phyloP scores from a whole-genome alignment of 2,888 invertebrate genomes.

The Ornithoptera alexandrae region DNA sequence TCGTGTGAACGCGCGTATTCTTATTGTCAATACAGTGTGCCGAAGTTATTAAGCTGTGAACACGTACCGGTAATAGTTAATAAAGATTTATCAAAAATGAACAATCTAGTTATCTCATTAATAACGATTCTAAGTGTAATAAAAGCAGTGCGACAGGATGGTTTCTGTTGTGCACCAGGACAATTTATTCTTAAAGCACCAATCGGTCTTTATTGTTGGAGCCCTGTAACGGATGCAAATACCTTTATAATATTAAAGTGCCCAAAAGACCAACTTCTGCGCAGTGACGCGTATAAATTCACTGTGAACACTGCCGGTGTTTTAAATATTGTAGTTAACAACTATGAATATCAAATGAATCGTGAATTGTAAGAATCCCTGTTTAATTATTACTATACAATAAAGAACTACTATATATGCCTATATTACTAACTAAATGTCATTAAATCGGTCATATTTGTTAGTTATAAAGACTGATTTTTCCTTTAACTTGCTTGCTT shows the following conservation, averaged over 20 bases:
- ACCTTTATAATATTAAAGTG: neutral
- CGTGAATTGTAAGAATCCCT: slow-evolving; percentile 1
- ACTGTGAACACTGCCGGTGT: neutral
- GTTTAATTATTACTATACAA: too few relatives aligned
- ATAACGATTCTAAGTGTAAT: neutral
- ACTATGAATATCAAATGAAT: neutral
- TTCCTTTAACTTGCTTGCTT: too few relatives aligned
- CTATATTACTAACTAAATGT: too few relatives aligned
- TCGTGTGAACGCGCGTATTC: too few relatives aligned
- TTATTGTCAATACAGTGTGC: too few relatives aligned
- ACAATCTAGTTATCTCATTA: neutral
- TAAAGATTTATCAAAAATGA: neutral
- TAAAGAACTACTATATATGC: too few relatives aligned
- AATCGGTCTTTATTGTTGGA: slow-evolving; percentile 1
- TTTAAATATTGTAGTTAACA: neutral
- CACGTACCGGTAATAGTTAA: too few relatives aligned
- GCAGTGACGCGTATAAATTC: neutral
- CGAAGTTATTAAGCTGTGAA: too few relatives aligned
- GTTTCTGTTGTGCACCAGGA: slow-evolving; percentile 1
- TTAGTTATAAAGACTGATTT: too few relatives aligned
- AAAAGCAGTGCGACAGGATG: neutral
- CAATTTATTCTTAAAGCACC: slow-evolving; percentile 1
- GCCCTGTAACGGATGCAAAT: neutral
- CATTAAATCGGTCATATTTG: too few relatives aligned
- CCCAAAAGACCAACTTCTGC: neutral